phyloP scores from a whole-genome alignment of 2,888 invertebrate genomes.

The Rhyacophila evoluta region DNA sequence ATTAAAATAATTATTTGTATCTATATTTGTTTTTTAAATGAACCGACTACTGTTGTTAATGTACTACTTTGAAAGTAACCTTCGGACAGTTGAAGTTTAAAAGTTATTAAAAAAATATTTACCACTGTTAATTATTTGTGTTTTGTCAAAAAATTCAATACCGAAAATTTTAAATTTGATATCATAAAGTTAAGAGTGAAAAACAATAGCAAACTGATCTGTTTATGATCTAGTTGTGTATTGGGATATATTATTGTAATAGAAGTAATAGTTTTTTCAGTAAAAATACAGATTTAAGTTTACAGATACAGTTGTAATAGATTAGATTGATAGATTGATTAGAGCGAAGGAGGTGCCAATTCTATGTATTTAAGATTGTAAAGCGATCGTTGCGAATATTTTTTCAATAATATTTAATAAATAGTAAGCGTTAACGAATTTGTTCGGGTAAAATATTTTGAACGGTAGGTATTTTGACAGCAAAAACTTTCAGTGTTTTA shows the following conservation, averaged over 20 bases:
- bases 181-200: background rate
- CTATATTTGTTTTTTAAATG: background rate
- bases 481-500: conserved; percentile 1
- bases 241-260: too few species aligned
- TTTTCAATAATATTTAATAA: background rate
- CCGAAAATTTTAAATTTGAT: too few species aligned
- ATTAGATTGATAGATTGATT: too few species aligned
- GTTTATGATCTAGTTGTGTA: background rate
- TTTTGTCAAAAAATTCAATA: background rate
- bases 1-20: background rate
- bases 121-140: background rate
- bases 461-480: background rate
- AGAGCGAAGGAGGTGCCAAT: background rate
- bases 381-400: background rate
- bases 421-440: background rate
- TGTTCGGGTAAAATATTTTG: background rate
- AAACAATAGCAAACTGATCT: background rate
- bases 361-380: background rate
- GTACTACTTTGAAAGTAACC: background rate
- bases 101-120: background rate
- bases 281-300: too few species aligned
- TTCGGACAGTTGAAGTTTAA: background rate
- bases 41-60: too few species aligned
- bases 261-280: too few species aligned
- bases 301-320: too few species aligned